Percentiles rank a stretch among this genome's conserved stretches.
Conservation (phyloP, 2,797 vertebrate species). For the Percopsis omiscomaycus region DNA sequence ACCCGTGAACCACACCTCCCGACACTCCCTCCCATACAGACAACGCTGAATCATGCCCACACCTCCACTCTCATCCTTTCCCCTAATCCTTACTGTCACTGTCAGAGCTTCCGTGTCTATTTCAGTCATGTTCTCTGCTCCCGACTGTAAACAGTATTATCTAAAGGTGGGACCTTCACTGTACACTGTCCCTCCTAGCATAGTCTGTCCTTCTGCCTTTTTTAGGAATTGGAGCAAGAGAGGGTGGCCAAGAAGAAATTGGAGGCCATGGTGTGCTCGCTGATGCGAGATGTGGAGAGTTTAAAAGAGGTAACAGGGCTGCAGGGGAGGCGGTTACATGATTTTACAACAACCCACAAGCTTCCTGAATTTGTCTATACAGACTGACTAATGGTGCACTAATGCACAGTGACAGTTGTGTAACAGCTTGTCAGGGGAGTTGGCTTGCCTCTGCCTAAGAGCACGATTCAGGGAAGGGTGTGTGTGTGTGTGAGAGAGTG, state of each 20-base stretch:
- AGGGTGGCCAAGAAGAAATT: constrained; percentile 67
- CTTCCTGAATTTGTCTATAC: constrained; percentile 17
- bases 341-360: constrained; percentile 13
- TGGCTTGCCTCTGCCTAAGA: not conserved
- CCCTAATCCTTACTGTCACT: too few species aligned
- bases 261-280: constrained; percentile 64
- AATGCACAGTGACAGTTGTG: constrained; percentile 24
- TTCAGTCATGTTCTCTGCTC: not conserved
- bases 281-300: constrained; percentile 73
- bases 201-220: constrained; percentile 18
- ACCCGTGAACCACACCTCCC: too few species aligned
- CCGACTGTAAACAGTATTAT: not conserved
- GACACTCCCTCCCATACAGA: too few species aligned
- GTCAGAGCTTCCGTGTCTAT: not conserved
- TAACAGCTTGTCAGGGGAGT: constrained; percentile 33
- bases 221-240: constrained; percentile 75
- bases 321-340: constrained; percentile 23
- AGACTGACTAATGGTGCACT: constrained; percentile 16
- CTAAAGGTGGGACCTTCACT: not conserved
- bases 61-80: too few species aligned
- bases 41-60: too few species aligned
- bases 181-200: constrained; percentile 11
- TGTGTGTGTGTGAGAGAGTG: not conserved
- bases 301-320: constrained; percentile 73
- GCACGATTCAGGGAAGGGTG: constrained; percentile 2